These are phyloP conservation scores for Theropithecus gelada DNA, from an alignment of 2,113 vertebrate species.

Conservation along the genomic window DNA sequence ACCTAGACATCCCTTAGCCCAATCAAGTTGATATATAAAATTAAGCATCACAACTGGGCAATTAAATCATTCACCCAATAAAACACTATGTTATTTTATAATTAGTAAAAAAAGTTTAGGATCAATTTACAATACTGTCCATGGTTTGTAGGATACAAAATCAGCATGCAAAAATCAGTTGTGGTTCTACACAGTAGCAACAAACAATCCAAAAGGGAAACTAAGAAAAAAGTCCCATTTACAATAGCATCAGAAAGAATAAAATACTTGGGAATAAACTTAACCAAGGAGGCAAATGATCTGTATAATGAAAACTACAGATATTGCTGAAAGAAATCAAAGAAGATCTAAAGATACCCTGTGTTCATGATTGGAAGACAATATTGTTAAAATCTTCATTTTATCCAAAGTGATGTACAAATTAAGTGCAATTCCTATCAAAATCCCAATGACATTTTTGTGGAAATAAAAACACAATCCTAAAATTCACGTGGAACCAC, in stretches of 20 bases:
- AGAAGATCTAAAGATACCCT: neutral
- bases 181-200: neutral
- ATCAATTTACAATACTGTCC: neutral
- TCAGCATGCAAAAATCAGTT: neutral
- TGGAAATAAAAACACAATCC: neutral
- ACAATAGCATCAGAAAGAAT: neutral
- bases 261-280: neutral
- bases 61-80: neutral
- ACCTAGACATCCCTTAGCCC: neutral
- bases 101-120: neutral
- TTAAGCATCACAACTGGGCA: neutral
- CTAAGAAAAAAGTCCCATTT: neutral
- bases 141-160: neutral
- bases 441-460: neutral
- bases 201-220: neutral
- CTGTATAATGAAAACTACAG: no score
- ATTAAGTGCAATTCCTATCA: neutral
- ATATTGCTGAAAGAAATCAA: neutral
- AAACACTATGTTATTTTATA: neutral
- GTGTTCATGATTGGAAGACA: neutral
- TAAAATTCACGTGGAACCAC: neutral
- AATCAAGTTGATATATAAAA: neutral
- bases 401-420: neutral
- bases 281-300: neutral
- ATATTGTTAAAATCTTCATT: neutral